A percentile compares a stretch with the other conserved stretches of the same genome.
phyloP scores from a whole-genome alignment of 2,797 vertebrate genomes.

The Phalanger gymnotis region DNA sequence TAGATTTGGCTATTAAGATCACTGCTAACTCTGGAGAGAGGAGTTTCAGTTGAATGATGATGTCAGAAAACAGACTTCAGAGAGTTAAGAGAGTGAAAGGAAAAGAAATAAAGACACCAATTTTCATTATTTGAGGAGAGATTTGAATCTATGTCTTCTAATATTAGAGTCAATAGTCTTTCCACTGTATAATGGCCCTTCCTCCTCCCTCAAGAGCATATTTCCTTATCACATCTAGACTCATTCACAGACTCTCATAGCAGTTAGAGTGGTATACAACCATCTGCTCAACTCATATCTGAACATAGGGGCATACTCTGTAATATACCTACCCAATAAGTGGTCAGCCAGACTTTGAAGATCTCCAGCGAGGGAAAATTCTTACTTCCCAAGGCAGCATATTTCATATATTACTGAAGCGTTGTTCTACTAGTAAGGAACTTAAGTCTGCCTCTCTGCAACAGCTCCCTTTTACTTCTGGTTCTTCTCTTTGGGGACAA shows the following conservation, averaged over 20 bases:
- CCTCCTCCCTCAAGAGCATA: no score
- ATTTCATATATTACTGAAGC: neutral
- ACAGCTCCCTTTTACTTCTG: neutral
- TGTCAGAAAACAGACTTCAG: neutral
- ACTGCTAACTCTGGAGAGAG: neutral
- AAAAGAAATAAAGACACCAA: neutral
- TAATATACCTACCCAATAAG: neutral
- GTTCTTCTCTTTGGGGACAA: neutral
- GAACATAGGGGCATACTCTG: neutral
- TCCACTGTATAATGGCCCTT: neutral
- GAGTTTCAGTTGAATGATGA: neutral
- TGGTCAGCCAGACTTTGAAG: neutral
- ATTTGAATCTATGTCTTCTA: neutral
- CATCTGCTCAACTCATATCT: neutral
- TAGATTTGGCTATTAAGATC: neutral
- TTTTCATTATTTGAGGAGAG: neutral
- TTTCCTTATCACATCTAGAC: neutral
- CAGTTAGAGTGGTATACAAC: neutral
- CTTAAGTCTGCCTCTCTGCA: no score
- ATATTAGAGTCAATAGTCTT: neutral
- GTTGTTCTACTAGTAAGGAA: no score
- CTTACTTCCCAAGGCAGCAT: neutral
- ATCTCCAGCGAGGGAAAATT: neutral
- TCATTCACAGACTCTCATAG: neutral
- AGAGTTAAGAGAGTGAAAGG: neutral